Percentiles rank a stretch among this genome's conserved stretches.
These are phyloP conservation scores for Apoda limacodes DNA, from an alignment of 2,888 invertebrate genomes.

Conservation along the genomic window DNA sequence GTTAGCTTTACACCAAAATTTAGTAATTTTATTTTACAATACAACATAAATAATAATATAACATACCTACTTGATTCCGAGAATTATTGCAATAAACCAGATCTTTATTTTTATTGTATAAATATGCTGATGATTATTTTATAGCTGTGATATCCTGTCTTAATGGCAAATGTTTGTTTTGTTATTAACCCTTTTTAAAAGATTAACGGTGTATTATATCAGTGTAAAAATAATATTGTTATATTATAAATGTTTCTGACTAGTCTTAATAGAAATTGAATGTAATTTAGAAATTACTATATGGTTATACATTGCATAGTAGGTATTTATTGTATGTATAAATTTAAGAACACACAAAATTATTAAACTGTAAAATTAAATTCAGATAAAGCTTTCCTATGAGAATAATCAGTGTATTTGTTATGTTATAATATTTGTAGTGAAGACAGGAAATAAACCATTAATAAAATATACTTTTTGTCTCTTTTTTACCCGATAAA, in stretches of 20 bases:
- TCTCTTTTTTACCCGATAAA: too few relatives aligned
- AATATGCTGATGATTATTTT: conserved; percentile 51
- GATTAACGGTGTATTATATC: too few relatives aligned
- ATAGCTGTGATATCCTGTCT: conserved; percentile 63
- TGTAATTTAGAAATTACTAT: conserved; percentile 35
- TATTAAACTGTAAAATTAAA: conserved; percentile 32
- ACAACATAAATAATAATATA: too few relatives aligned
- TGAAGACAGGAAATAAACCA: too few relatives aligned
- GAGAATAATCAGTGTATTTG: too few relatives aligned
- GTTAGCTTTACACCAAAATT: conserved; percentile 66
- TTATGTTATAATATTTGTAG: too few relatives aligned
- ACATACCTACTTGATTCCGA: conserved; percentile 27
- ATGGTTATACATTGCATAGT: conserved; percentile 26
- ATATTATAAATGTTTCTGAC: too few relatives aligned
- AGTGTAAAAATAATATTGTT: too few relatives aligned
- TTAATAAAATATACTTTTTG: too few relatives aligned
- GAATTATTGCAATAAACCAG: conserved; percentile 23
- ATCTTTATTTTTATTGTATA: conserved; percentile 36
- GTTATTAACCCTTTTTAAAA: too few relatives aligned
- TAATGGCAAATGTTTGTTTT: conserved; percentile 32
- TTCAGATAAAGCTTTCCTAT: too few relatives aligned
- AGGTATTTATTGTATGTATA: conserved; percentile 41
- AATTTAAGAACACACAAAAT: conserved; percentile 32
- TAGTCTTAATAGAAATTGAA: conserved; percentile 50
- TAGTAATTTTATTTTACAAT: conserved; percentile 44